Conservation (phyloP, 2,888 invertebrate species). For the Achlya flavicornis region DNA sequence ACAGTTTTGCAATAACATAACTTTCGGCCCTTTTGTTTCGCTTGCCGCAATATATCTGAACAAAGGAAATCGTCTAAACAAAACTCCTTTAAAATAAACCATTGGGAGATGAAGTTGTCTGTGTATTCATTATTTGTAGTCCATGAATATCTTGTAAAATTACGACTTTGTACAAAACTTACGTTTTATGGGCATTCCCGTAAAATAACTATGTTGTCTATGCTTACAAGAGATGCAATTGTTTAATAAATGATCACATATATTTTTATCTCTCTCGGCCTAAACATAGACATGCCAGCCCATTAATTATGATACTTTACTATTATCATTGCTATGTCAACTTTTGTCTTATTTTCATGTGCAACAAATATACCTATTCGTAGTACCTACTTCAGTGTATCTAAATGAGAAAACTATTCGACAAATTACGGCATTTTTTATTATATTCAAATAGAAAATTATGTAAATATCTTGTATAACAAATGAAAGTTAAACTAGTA, state of each 20-base stretch:
- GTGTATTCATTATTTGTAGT: conserved; percentile 1
- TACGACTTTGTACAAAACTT: conserved; percentile 2
- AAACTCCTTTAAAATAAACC: conserved; percentile 14
- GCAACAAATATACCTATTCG: not conserved
- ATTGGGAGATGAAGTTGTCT: conserved; percentile 8
- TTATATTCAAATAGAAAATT: conserved; percentile 50
- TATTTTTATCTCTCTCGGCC: too few species aligned
- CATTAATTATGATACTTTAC: too few species aligned
- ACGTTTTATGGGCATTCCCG: not conserved
- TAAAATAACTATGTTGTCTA: not conserved
- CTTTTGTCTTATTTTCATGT: too few species aligned
- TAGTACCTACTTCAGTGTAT: not conserved
- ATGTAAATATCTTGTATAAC: conserved; percentile 72
- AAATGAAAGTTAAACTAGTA: conserved; percentile 73
- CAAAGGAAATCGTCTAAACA: conserved; percentile 20
- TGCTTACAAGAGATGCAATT: not conserved
- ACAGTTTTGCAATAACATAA: conserved; percentile 62
- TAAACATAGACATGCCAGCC: too few species aligned
- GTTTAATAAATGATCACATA: too few species aligned
- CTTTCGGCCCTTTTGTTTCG: conserved; percentile 59
- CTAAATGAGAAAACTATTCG: not conserved
- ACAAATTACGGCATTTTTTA: conserved; percentile 19
- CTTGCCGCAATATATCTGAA: conserved; percentile 33
- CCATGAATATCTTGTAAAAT: not conserved
- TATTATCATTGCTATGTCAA: too few species aligned